Conservation (phyloP, 2,113 vertebrate species). For the Dicaeum eximium region DNA sequence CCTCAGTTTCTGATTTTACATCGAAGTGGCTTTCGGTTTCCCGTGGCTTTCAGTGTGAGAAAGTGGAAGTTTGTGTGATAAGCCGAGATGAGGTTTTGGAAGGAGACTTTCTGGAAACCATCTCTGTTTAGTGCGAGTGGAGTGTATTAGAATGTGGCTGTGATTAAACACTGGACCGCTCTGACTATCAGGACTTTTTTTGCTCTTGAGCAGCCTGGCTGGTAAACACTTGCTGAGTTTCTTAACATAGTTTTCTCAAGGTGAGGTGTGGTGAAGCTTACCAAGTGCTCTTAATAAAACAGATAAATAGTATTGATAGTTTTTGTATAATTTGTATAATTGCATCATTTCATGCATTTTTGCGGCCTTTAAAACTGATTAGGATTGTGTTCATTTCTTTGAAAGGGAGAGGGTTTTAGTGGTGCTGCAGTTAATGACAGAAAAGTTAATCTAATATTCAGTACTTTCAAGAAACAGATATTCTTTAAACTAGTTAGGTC, state of each 20-base stretch:
- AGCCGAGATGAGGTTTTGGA: background rate
- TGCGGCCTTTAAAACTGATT: background rate
- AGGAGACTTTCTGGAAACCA: background rate
- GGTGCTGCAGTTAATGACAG: background rate
- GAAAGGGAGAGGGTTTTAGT: background rate
- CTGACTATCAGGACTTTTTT: background rate
- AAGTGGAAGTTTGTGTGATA: background rate
- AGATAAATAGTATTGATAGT: background rate
- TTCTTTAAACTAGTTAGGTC: background rate
- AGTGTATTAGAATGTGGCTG: background rate
- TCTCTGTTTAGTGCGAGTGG: background rate
- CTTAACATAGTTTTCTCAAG: background rate
- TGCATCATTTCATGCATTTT: background rate
- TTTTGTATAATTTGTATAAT: background rate
- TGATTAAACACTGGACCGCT: background rate
- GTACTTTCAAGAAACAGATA: background rate
- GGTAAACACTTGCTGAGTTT: background rate
- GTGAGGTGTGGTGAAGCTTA: background rate
- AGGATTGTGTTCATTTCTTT: background rate
- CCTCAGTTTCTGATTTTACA: background rate
- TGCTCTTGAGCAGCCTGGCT: background rate
- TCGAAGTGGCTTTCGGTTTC: background rate
- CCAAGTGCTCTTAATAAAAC: background rate
- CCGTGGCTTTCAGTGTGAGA: background rate
- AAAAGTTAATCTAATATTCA: background rate